These are phyloP conservation scores for Acanthosepion pharaonis DNA, from an alignment of 2,888 invertebrate species.

Conservation along the genomic window DNA sequence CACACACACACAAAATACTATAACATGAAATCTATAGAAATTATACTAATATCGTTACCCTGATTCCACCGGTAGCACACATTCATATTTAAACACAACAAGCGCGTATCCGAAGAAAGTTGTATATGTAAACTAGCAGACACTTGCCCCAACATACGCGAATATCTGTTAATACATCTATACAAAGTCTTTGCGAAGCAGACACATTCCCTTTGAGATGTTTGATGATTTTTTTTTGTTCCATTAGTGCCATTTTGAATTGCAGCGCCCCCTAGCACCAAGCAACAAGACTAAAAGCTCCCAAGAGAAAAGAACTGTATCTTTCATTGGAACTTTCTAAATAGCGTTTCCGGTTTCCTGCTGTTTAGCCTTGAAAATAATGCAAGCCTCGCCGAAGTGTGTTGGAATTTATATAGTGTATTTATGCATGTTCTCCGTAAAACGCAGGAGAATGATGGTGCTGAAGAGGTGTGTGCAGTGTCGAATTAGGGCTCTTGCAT, in stretches of 20 bases:
- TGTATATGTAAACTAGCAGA: background rate
- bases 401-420: background rate
- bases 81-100: background rate
- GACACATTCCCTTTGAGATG: background rate
- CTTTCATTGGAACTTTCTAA: background rate
- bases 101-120: background rate
- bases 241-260: slow-evolving; percentile 33
- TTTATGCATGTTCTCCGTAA: background rate
- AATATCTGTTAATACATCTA: background rate
- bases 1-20: no score
- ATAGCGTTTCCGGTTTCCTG: slow-evolving; percentile 18
- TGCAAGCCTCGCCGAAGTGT: background rate
- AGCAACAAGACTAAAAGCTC: slow-evolving; percentile 20
- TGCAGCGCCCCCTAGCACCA: slow-evolving; percentile 33
- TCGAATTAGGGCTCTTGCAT: background rate
- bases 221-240: background rate
- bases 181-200: background rate
- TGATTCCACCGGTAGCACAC: background rate
- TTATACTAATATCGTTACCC: background rate
- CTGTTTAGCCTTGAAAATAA: background rate
- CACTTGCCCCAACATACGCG: background rate
- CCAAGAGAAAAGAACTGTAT: background rate
- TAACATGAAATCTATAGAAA: background rate
- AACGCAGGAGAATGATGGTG: background rate
- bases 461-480: background rate